These are phyloP conservation scores for Cirrhinus mrigala DNA, from an alignment of 2,797 vertebrate genomes.

Conservation along the genomic window DNA sequence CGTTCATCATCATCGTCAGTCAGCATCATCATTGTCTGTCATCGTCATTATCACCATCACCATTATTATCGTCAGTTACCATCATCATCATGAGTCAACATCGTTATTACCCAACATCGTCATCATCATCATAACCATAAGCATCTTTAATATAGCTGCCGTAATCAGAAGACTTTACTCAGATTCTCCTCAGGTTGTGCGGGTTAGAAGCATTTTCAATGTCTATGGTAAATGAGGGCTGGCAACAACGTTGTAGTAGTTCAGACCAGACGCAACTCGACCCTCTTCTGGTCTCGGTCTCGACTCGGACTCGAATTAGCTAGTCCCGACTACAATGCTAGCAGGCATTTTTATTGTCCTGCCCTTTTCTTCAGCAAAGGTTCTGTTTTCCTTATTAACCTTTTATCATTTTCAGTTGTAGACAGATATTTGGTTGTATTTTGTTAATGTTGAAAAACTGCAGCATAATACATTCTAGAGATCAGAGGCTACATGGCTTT, in stretches of 20 bases:
- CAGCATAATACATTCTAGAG: conserved; percentile 13
- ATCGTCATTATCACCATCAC: not conserved
- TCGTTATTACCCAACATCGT: not conserved
- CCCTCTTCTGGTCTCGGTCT: not conserved
- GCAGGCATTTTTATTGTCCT: not conserved
- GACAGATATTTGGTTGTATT: conserved; percentile 29
- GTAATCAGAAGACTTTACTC: not conserved
- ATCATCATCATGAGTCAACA: not conserved
- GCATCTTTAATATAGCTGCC: not conserved
- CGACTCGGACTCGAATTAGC: not conserved
- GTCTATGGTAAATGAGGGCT: not conserved
- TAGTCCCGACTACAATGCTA: not conserved
- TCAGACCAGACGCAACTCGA: not conserved
- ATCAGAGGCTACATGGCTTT: conserved; percentile 32
- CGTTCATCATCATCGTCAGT: not conserved
- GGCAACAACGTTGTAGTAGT: not conserved
- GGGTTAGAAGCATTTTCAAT: not conserved
- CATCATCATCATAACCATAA: not conserved
- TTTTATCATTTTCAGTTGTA: conserved; percentile 23
- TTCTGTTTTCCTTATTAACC: conserved; percentile 30
- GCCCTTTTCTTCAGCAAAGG: not conserved
- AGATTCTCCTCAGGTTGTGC: not conserved
- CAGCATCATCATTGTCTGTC: not conserved
- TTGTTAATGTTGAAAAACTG: conserved; percentile 17
- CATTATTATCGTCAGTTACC: not conserved